phyloP scores from a whole-genome alignment of 2,888 invertebrate species.

The Blomia tropicalis region DNA sequence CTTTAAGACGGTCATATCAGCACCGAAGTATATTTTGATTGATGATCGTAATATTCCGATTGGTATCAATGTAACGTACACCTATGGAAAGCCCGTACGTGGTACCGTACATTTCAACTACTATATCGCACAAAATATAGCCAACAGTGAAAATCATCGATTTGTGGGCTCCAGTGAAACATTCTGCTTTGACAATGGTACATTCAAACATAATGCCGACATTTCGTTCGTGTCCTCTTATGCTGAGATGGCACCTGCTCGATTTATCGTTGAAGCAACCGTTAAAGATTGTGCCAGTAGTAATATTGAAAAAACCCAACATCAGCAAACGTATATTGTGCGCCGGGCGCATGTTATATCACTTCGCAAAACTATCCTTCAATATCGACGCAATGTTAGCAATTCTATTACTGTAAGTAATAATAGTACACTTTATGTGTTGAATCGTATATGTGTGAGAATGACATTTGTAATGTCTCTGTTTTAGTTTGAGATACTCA shows the following conservation, averaged over 20 bases:
- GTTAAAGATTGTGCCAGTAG: conserved; percentile 28
- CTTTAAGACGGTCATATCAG: conserved; percentile 27
- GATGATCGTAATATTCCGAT: conserved; percentile 21
- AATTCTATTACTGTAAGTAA: conserved; percentile 18
- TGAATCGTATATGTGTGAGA: too few relatives aligned
- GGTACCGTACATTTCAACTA: conserved; percentile 23
- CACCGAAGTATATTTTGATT: conserved; percentile 28
- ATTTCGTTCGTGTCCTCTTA: too few relatives aligned
- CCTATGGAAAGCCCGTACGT: conserved; percentile 26
- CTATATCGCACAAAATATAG: conserved; percentile 12
- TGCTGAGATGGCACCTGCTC: background rate
- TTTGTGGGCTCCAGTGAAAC: background rate
- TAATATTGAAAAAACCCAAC: conserved; percentile 24
- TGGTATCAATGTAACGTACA: conserved; percentile 14
- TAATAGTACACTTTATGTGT: too few relatives aligned
- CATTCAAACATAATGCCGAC: background rate
- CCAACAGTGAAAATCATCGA: background rate
- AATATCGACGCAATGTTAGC: conserved; percentile 15
- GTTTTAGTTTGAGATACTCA: conserved; percentile 5
- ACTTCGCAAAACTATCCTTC: conserved; percentile 8
- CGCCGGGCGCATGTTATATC: conserved; percentile 21
- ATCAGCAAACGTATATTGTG: conserved; percentile 23
- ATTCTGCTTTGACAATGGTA: conserved; percentile 8
- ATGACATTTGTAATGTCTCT: too few relatives aligned
- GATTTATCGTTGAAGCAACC: conserved; percentile 28